Conservation (phyloP, 1,140 invertebrate genomes). For the Oreohelix idahoensis region DNA sequence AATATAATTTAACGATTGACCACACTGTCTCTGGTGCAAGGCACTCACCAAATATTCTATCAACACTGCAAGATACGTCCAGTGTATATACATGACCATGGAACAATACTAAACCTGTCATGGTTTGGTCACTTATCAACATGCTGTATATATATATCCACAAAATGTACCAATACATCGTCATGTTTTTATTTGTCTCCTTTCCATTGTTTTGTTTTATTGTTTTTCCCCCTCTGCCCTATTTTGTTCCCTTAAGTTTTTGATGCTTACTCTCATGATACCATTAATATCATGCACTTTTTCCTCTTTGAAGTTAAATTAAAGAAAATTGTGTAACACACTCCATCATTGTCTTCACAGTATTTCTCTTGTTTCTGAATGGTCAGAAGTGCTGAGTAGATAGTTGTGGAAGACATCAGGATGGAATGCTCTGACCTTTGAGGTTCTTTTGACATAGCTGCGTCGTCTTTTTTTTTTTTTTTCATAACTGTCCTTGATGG, state of each 20-base stretch:
- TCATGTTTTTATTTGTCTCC: neutral
- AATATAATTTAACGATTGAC: neutral
- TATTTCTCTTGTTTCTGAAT: neutral
- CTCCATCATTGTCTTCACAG: neutral
- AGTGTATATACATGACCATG: slow-evolving; percentile 1
- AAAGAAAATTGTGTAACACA: slow-evolving; percentile 2
- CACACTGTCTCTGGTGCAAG: neutral
- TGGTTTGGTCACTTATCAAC: neutral
- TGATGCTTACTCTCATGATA: neutral
- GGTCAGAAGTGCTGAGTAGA: too few species aligned
- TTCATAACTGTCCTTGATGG: too few species aligned
- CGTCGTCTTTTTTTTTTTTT: too few species aligned
- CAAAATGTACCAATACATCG: neutral
- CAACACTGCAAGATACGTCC: neutral
- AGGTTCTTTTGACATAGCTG: too few species aligned
- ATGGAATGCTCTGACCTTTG: too few species aligned
- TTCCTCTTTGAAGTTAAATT: slow-evolving; percentile 3
- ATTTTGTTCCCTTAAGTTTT: neutral
- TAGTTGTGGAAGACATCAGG: too few species aligned
- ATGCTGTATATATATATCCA: neutral
- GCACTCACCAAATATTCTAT: neutral
- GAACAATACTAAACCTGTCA: neutral
- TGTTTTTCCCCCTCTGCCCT: neutral
- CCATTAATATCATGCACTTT: slow-evolving; percentile 12
- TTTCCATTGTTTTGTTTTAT: neutral